phyloP scores from a whole-genome alignment of 2,113 vertebrate species.

The Mystacornis crossleyi region DNA sequence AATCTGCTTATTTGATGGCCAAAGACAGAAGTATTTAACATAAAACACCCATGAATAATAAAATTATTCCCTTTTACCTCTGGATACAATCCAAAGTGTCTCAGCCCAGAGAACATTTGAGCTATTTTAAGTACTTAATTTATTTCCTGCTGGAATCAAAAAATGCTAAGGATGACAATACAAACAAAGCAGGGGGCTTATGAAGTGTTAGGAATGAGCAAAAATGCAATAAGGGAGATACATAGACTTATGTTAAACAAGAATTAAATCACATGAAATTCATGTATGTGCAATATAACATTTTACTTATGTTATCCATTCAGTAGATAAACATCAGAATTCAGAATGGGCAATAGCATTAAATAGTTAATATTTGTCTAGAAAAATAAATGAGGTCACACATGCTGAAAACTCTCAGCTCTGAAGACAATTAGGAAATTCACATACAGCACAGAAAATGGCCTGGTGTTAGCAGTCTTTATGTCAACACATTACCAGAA shows the following conservation, averaged over 20 bases:
- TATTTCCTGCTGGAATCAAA: not conserved
- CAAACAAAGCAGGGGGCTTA: not conserved
- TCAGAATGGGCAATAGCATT: not conserved
- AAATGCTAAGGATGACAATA: not conserved
- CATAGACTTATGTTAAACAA: not conserved
- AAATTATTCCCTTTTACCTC: not conserved
- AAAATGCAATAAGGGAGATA: not conserved
- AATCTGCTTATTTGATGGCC: not conserved
- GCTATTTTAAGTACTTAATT: not conserved
- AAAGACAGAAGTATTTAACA: not conserved
- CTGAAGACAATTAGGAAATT: not conserved
- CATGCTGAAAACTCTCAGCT: not conserved
- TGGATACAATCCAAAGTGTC: not conserved
- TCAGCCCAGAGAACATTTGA: not conserved
- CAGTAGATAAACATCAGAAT: not conserved
- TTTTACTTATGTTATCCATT: not conserved
- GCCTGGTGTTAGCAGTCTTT: accelerated
- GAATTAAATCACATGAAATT: not conserved
- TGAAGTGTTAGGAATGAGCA: not conserved
- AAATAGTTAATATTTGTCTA: not conserved
- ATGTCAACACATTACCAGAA: not conserved
- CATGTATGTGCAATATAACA: not conserved
- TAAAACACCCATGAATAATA: not conserved
- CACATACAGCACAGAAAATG: not conserved
- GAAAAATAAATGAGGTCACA: not conserved